phyloP scores from a whole-genome alignment of 2,113 vertebrate genomes.

The Acrocephalus kingi region DNA sequence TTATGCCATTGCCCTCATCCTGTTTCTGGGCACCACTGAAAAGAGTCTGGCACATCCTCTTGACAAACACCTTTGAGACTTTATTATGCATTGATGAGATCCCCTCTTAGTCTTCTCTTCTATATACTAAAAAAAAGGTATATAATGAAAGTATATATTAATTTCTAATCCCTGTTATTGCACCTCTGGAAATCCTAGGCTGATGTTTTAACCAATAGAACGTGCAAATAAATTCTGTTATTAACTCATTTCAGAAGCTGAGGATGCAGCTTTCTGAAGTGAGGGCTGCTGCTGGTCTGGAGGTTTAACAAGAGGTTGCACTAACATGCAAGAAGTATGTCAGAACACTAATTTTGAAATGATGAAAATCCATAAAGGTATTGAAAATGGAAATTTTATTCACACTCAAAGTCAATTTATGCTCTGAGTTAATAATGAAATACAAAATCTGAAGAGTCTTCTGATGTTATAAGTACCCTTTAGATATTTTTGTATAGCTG shows the following conservation, averaged over 20 bases:
- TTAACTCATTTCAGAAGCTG: neutral
- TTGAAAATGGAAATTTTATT: conserved; percentile 18
- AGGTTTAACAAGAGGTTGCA: neutral
- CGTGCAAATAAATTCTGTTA: neutral
- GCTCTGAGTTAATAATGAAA: neutral
- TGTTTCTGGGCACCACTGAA: neutral
- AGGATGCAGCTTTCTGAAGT: neutral
- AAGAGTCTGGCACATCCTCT: neutral
- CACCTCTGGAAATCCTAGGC: neutral
- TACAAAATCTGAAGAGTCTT: neutral
- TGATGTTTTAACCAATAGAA: neutral
- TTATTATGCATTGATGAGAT: too few relatives aligned
- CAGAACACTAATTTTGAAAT: neutral
- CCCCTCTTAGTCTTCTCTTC: neutral
- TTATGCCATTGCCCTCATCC: neutral
- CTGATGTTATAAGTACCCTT: neutral
- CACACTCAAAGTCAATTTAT: neutral
- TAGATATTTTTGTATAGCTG: neutral
- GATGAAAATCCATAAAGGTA: neutral
- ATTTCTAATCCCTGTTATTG: neutral
- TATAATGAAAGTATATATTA: neutral
- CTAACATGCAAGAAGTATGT: neutral
- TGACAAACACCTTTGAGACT: too few relatives aligned
- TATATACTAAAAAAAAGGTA: too few relatives aligned
- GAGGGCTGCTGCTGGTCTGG: neutral